These are phyloP conservation scores for Lipophrys pholis DNA, from an alignment of 2,113 vertebrate genomes.

Conservation along the genomic window DNA sequence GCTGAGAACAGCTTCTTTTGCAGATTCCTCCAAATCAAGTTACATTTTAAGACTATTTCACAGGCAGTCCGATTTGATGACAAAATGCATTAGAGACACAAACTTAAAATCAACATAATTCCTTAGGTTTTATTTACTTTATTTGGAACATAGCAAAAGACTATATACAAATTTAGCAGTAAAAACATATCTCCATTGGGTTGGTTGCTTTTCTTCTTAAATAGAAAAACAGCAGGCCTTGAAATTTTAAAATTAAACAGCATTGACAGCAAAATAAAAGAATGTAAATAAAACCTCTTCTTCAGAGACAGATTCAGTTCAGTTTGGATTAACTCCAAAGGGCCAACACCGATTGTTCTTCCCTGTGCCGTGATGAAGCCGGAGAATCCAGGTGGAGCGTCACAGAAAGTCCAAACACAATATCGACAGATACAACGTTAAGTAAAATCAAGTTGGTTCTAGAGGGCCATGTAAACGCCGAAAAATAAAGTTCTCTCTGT, in stretches of 20 bases:
- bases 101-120: constrained; percentile 62
- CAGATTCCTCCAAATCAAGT: constrained; percentile 27
- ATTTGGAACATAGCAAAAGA: constrained; percentile 93
- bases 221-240: constrained; percentile 78
- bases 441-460: constrained; percentile 41
- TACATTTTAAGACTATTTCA: constrained; percentile 60
- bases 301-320: constrained; percentile 37
- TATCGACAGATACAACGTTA: constrained; percentile 28
- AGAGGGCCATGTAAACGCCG: constrained; percentile 50
- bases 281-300: constrained; percentile 60
- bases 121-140: constrained; percentile 82
- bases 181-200: constrained; percentile 64
- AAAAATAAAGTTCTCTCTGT: constrained; percentile 70
- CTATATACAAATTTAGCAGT: constrained; percentile 90
- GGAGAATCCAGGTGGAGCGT: constrained; percentile 37
- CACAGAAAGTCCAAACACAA: constrained; percentile 45
- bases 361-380: constrained; percentile 17
- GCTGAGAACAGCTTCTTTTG: constrained; percentile 31
- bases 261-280: constrained; percentile 27
- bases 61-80: constrained; percentile 52
- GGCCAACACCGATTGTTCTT: constrained; percentile 27
- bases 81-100: constrained; percentile 58
- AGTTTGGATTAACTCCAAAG: constrained; percentile 33
- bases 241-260: constrained; percentile 78
- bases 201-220: constrained; percentile 72